Conservation (phyloP, 2,888 invertebrate genomes). For the Cataglyphis livida region DNA sequence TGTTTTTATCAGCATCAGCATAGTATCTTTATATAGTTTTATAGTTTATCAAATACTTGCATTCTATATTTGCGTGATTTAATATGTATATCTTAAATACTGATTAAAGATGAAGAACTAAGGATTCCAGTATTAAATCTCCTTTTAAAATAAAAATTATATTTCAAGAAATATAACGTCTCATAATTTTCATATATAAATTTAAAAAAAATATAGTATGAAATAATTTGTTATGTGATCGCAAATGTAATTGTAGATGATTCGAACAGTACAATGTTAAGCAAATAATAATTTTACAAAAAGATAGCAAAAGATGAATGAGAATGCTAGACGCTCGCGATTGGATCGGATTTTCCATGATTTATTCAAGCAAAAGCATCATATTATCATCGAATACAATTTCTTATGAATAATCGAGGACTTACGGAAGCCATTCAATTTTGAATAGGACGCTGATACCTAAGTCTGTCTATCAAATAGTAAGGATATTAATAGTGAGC, state of each 20-base stretch:
- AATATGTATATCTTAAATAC: neutral
- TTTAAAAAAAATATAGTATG: neutral
- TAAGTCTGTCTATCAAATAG: conserved; percentile 59
- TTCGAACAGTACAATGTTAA: neutral
- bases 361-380: conserved; percentile 28
- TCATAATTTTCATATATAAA: neutral
- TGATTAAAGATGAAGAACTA: neutral
- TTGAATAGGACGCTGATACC: conserved; percentile 53
- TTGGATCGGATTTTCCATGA: conserved; percentile 25
- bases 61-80: neutral
- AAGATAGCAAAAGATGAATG: neutral
- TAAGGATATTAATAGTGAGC: conserved; percentile 61
- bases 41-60: neutral
- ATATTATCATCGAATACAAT: neutral
- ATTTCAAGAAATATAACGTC: neutral
- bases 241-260: neutral
- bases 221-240: neutral
- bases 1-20: neutral
- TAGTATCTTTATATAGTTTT: too few species aligned
- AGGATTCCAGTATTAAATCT: neutral
- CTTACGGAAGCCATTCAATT: conserved; percentile 51
- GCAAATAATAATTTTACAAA: conserved; percentile 4
- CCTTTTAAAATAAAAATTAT: neutral
- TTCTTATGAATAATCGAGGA: conserved; percentile 51
- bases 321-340: neutral